Base-by-base conservation (phyloP, 2,113 vertebrate species). In the Sardina pilchardus region DNA sequence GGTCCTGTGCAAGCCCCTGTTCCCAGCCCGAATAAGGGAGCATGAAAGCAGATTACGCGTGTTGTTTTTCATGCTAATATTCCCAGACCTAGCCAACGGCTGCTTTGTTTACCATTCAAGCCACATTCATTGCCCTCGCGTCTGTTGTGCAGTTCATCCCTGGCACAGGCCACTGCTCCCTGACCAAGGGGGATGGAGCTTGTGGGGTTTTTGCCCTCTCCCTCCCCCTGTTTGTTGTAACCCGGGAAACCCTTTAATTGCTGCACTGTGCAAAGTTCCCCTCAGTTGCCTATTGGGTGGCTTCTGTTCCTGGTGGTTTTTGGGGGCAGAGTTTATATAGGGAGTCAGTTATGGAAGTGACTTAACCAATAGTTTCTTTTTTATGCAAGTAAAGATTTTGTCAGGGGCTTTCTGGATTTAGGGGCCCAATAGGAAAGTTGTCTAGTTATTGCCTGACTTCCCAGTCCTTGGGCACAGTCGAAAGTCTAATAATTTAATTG, bases 21-120 rank as follows among this genome's bases (percentile, higher is more conserved):
- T 84, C 26, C 42, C 81, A 80, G 71, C 50, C 63, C 82, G 42
- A 82, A 67, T 84, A 47, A 81, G 82, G 90, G 86, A 91, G 92
- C 90, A 89, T 94, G 91, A 94, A 94, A 94, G 91, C 89, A 92
- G 92, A 93, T 95, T 95, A 94, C 90, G 88, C 82, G 78, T 89
- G 91, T 93, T 94, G 92, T 93, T 94, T 94, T 92, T 93, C 92
- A 88, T 90, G 91, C 90, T 90, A 80, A 82, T 86, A 86, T 85
- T 82, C 85, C 81, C 88, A 92, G 87, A 75, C 90, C 45, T 87
- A 93, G 92, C 92, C 91, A 92, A 90, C 92, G 89, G 85, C 89
- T 84, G 91, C 88, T 90, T 88, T 83, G 91, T 89, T 91, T 92
- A 92, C 93, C 91, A 92, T 91, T 89, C 91, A 91, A 92, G 89